Evolutionary conservation across 2,113 vertebrate species (phyloP).

Genomic region (Oceanites oceanicus): DNA sequence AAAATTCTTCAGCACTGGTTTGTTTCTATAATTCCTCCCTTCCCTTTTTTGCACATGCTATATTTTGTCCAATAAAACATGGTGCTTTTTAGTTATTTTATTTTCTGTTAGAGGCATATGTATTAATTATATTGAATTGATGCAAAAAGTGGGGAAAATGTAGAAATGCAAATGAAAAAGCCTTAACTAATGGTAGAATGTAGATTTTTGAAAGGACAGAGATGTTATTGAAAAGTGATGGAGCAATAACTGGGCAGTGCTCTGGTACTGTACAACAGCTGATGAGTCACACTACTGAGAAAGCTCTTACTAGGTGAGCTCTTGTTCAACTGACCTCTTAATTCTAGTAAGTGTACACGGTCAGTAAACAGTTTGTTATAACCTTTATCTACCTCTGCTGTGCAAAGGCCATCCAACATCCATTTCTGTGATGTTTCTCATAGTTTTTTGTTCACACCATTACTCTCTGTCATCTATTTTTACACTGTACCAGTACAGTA

Average conservation of each 20-base stretch:
- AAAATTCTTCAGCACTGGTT: constrained; percentile 70
- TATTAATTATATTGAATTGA: constrained; percentile 2
- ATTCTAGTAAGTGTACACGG: constrained; percentile 48
- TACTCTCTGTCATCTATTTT: constrained; percentile 14
- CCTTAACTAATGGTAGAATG: constrained; percentile 50
- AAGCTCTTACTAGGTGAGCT: constrained; percentile 57
- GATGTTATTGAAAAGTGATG: constrained; percentile 7
- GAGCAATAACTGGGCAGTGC: constrained; percentile 60
- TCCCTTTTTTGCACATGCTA: constrained; percentile 15
- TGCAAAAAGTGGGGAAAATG: constrained; percentile 29
- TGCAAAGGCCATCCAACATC: constrained; percentile 57
- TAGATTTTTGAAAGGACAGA: constrained; percentile 35
- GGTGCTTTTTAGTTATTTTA: constrained; percentile 57
- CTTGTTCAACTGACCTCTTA: constrained; percentile 63
- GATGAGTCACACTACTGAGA: constrained; percentile 17
- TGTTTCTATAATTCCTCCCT: constrained; percentile 62
- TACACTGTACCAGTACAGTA: not conserved
- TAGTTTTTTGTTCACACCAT: constrained; percentile 7
- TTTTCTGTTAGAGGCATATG: constrained; percentile 14
- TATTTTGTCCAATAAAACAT: constrained; percentile 54
- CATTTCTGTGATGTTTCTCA: constrained; percentile 28
- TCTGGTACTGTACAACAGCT: constrained; percentile 31
- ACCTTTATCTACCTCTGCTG: constrained; percentile 67
- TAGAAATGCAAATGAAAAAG: constrained; percentile 45
- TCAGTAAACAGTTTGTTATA: constrained; percentile 72